phyloP scores from a whole-genome alignment of 2,113 vertebrate species.

The Chlorodrepanis virens region DNA sequence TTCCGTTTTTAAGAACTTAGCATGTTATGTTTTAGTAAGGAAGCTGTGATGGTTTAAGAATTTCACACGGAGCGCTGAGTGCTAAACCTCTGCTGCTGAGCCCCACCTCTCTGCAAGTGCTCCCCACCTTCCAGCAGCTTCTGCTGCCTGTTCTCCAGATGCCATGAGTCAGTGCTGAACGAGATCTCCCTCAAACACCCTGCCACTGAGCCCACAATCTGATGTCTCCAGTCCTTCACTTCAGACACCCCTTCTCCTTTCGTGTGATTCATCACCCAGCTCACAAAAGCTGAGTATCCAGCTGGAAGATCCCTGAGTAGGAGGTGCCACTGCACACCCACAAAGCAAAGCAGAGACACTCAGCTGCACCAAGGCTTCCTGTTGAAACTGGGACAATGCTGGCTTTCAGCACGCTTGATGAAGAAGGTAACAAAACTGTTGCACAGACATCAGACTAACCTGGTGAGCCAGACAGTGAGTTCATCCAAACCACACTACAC shows the following conservation, averaged over 20 bases:
- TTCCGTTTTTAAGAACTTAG: background rate
- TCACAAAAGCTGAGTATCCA: background rate
- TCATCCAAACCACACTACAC: constrained; percentile 5
- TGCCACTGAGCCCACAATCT: background rate
- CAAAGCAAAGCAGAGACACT: background rate
- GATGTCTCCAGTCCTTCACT: background rate
- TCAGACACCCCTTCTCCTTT: background rate
- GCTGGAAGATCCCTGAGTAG: background rate
- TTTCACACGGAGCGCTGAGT: background rate
- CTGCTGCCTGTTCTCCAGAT: background rate
- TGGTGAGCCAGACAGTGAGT: constrained; percentile 13
- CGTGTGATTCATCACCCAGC: background rate
- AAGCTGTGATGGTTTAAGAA: background rate
- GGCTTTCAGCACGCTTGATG: background rate
- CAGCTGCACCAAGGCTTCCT: background rate
- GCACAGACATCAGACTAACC: background rate
- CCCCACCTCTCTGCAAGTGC: background rate
- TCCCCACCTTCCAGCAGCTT: background rate
- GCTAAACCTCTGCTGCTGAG: background rate
- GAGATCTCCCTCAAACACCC: background rate
- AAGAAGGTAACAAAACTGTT: constrained; percentile 14
- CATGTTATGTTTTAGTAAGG: background rate
- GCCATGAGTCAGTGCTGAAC: background rate
- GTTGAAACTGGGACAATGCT: background rate
- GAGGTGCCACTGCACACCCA: background rate